Percentiles rank a stretch among this genome's conserved stretches.
Conservation (phyloP, 2,797 vertebrate species). For the Phrynocephalus guinanensis region DNA sequence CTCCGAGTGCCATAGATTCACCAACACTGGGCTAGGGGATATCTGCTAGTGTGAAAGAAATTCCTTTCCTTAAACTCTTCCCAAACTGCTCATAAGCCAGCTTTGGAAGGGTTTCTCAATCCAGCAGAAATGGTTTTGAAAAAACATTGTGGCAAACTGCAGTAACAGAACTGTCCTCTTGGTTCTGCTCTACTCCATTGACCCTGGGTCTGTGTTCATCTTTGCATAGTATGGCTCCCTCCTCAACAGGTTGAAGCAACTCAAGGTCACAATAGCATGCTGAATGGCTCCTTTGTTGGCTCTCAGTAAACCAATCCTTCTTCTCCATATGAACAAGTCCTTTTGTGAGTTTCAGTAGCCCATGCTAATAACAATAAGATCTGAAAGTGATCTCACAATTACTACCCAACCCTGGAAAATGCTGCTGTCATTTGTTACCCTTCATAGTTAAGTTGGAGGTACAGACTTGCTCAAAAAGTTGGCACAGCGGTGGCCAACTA, state of each 20-base stretch:
- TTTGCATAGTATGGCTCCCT: neutral
- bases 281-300: neutral
- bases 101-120: neutral
- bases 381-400: neutral
- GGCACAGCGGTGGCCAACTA: no score
- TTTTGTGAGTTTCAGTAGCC: neutral
- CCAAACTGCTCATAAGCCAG: neutral
- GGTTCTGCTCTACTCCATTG: neutral
- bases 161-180: neutral
- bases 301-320: neutral
- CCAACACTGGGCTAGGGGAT: neutral
- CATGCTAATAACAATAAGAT: neutral
- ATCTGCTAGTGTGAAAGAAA: neutral
- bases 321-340: neutral
- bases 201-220: neutral
- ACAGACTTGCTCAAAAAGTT: neutral
- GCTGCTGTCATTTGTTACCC: neutral
- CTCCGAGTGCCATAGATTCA: no score
- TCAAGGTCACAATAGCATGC: neutral
- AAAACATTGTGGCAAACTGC: neutral
- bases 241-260: neutral
- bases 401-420: neutral
- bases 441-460: neutral
- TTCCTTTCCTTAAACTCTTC: neutral
- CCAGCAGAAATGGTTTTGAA: neutral